phyloP scores from a whole-genome alignment of 1,140 invertebrate species.

The Leptinotarsa texana region DNA sequence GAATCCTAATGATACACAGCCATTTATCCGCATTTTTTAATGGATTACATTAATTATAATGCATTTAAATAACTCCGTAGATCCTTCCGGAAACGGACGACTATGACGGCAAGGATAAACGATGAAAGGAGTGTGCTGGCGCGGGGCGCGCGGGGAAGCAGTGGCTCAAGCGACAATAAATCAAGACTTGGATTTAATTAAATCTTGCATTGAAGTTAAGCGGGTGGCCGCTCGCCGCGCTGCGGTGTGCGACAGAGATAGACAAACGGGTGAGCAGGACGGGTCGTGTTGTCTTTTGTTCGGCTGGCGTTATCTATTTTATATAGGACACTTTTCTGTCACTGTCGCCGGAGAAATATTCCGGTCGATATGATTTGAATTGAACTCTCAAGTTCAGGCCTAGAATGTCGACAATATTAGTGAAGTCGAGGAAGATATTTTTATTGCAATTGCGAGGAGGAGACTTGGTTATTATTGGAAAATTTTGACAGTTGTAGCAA shows the following conservation, averaged over 20 bases:
- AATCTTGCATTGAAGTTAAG: constrained; percentile 60
- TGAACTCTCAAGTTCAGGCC: no score
- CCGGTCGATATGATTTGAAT: constrained; percentile 5
- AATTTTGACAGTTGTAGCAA: no score
- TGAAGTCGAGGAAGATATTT: no score
- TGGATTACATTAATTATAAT: no score
- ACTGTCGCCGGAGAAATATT: not conserved
- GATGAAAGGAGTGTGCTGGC: constrained; percentile 31
- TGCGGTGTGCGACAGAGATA: constrained; percentile 52
- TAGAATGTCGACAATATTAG: no score
- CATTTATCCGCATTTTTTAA: no score
- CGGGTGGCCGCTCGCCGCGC: constrained; percentile 57
- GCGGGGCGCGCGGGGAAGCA: constrained; percentile 32
- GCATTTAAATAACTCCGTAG: no score
- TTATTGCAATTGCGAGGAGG: no score
- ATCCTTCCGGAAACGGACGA: constrained; percentile 10
- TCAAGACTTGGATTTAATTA: constrained; percentile 63
- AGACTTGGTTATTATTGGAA: no score
- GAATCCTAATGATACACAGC: no score
- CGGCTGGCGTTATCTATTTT: constrained; percentile 18
- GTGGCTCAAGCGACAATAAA: constrained; percentile 61
- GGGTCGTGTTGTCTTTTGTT: constrained; percentile 26
- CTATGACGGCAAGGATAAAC: constrained; percentile 35
- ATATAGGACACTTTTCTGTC: constrained; percentile 11
- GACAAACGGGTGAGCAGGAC: constrained; percentile 19